phyloP scores from a whole-genome alignment of 1,140 invertebrate species.

The Phocides pigmalion region DNA sequence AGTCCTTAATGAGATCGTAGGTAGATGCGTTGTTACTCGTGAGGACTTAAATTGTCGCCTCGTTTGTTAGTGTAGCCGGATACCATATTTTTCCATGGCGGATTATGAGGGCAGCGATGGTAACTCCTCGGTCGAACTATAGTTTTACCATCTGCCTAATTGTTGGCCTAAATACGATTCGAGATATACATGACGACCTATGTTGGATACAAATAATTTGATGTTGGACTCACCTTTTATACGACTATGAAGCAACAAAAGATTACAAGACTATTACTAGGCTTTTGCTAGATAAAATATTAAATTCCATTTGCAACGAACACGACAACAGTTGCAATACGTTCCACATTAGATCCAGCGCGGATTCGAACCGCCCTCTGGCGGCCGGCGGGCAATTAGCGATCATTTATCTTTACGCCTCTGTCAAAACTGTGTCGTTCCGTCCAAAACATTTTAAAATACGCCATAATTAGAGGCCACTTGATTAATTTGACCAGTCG shows the following conservation, averaged over 20 bases:
- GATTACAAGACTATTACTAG: not conserved
- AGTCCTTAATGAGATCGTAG: too few species aligned
- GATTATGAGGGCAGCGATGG: too few species aligned
- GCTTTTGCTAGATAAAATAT: slow-evolving; percentile 6
- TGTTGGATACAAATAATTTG: not conserved
- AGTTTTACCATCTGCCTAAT: too few species aligned
- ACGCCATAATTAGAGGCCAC: slow-evolving; percentile 66
- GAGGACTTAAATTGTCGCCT: too few species aligned
- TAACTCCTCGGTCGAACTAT: too few species aligned
- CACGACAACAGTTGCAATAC: slow-evolving; percentile 53
- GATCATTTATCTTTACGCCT: slow-evolving; percentile 75
- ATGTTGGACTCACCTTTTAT: not conserved
- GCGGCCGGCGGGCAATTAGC: slow-evolving; percentile 63
- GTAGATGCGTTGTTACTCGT: too few species aligned
- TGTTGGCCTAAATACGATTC: too few species aligned
- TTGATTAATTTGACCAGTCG: slow-evolving; percentile 71
- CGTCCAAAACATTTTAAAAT: slow-evolving; percentile 72
- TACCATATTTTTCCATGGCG: too few species aligned
- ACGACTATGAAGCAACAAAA: not conserved
- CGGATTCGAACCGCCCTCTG: slow-evolving; percentile 48
- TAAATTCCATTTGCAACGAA: slow-evolving; percentile 12
- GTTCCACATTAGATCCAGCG: slow-evolving; percentile 47
- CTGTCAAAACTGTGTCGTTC: slow-evolving; percentile 78
- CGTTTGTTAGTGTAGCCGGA: too few species aligned
- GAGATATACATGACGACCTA: too few species aligned